Percentiles rank a stretch among this genome's conserved stretches.
phyloP scores from a whole-genome alignment of 2,888 invertebrate species.

The Lamproptera curius region DNA sequence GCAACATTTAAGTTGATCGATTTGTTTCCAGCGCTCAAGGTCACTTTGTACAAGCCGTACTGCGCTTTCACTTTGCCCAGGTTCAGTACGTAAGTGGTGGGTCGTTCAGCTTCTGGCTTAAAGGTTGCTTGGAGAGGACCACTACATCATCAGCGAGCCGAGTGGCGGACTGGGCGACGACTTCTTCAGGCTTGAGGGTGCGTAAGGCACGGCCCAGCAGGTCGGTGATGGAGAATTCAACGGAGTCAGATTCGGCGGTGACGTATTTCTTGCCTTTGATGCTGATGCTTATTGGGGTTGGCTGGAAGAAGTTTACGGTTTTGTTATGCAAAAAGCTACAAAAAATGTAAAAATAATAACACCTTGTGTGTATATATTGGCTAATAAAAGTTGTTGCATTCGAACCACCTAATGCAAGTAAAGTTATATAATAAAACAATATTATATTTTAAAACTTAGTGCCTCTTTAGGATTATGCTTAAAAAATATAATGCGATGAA shows the following conservation, averaged over 20 bases:
- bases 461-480: too few species aligned
- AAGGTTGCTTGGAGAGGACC: constrained; percentile 82
- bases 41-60: constrained; percentile 91
- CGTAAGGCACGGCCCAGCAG: constrained; percentile 85
- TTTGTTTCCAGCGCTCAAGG: constrained; percentile 83
- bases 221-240: constrained; percentile 85
- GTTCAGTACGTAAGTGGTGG: constrained; percentile 86
- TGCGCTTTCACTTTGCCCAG: constrained; percentile 87
- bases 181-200: constrained; percentile 79
- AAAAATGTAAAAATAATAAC: too few species aligned
- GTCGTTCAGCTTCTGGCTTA: constrained; percentile 73
- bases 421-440: too few species aligned
- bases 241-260: constrained; percentile 84
- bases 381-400: too few species aligned
- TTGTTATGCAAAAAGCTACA: too few species aligned
- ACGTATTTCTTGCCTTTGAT: constrained; percentile 88
- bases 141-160: constrained; percentile 86
- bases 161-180: constrained; percentile 87
- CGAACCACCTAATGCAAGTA: too few species aligned
- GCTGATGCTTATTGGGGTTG: constrained; percentile 91
- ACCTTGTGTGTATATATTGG: too few species aligned
- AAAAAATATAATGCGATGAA: too few species aligned
- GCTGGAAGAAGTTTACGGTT: constrained; percentile 62
- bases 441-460: too few species aligned
- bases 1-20: constrained; percentile 81